A percentile compares a stretch with the other conserved stretches of the same genome.
These are phyloP conservation scores for Papilio polytes DNA, from an alignment of 1,140 invertebrate genomes.

Conservation along the genomic window DNA sequence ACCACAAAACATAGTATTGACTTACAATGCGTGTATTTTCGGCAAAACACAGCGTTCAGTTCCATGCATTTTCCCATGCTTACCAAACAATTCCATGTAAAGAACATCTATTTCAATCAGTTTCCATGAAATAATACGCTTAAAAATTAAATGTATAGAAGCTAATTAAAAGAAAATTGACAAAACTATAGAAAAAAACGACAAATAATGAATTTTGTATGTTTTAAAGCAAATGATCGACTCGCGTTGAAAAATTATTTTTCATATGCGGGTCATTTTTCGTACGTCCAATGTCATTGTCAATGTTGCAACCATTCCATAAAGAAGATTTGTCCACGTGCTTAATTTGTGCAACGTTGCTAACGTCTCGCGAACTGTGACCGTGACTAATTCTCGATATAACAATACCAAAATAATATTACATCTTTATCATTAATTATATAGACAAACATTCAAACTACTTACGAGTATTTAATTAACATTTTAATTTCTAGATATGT, in stretches of 20 bases:
- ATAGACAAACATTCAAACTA: background rate
- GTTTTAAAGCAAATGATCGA: background rate
- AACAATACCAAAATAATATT: too few relatives aligned
- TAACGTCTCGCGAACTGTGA: background rate
- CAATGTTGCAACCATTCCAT: background rate
- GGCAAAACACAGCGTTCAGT: background rate
- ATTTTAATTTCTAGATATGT: constrained; percentile 55
- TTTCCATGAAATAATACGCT: background rate
- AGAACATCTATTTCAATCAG: background rate
- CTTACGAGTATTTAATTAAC: constrained; percentile 1
- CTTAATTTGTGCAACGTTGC: background rate
- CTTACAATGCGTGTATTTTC: background rate
- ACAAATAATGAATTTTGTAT: background rate
- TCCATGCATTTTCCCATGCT: background rate
- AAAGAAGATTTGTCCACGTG: background rate
- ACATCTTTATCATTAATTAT: background rate
- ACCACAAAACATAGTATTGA: background rate
- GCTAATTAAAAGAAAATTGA: too few relatives aligned
- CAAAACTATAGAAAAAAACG: too few relatives aligned
- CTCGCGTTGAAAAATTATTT: too few relatives aligned
- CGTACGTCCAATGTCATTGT: background rate
- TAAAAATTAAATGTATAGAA: background rate
- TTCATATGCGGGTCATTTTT: too few relatives aligned
- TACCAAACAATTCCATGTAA: background rate
- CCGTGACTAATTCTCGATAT: background rate